Evolutionary conservation across 2,888 invertebrate genomes (phyloP).

Genomic region (Autographa pulchrina): DNA sequence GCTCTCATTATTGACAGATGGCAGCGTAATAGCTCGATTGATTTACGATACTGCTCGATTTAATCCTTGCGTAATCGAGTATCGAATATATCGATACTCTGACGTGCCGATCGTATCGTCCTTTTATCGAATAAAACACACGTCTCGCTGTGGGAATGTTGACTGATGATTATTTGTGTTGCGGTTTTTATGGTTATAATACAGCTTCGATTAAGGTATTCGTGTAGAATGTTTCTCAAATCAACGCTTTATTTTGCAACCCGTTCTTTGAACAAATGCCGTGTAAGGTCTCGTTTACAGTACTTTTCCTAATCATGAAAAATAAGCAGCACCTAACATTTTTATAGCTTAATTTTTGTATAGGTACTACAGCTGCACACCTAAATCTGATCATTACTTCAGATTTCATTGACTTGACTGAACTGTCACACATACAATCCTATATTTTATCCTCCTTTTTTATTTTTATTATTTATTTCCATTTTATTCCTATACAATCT

Average conservation of each 20-base stretch:
- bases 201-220: neutral
- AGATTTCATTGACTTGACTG: no score
- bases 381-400: no score
- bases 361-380: no score
- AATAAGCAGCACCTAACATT: no score
- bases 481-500: no score
- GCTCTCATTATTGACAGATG: conserved; percentile 85
- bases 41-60: conserved; percentile 79
- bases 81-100: conserved; percentile 58
- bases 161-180: conserved; percentile 34
- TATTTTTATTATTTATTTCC: no score
- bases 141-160: conserved; percentile 40
- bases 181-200: conserved; percentile 31
- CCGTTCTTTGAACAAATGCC: neutral
- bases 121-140: conserved; percentile 54
- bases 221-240: neutral
- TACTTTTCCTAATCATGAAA: neutral
- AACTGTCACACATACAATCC: no score
- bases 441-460: no score
- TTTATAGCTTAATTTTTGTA: no score
- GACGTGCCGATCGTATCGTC: conserved; percentile 56
- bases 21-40: conserved; percentile 83
- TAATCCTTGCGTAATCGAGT: conserved; percentile 78
- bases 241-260: neutral
- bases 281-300: neutral